Conservation (phyloP, 2,888 invertebrate species). For the Drosophila colorata region DNA sequence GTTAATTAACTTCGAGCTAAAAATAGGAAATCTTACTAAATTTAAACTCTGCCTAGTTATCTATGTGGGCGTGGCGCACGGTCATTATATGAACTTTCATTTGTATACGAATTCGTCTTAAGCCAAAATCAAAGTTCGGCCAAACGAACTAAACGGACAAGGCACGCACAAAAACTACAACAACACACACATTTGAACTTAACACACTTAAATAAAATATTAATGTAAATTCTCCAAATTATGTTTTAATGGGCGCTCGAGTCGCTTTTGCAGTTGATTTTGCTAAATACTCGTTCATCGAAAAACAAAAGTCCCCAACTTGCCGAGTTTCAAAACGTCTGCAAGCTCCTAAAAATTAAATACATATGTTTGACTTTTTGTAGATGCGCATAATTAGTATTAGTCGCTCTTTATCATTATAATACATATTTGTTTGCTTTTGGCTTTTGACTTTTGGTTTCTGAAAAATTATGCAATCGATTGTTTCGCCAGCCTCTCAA, state of each 20-base stretch:
- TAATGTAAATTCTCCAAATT: constrained; percentile 61
- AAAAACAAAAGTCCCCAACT: not conserved
- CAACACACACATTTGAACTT: not conserved
- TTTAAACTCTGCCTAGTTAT: constrained; percentile 2
- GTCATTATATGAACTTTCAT: constrained; percentile 43
- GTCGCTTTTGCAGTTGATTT: constrained; percentile 30
- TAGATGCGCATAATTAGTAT: constrained; percentile 73
- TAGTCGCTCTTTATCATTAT: constrained; percentile 70
- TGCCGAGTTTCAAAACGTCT: constrained; percentile 2
- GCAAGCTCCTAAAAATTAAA: not conserved
- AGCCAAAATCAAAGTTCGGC: constrained; percentile 15
- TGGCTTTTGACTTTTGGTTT: constrained; percentile 24
- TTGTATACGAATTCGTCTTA: constrained; percentile 40
- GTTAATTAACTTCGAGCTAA: not conserved
- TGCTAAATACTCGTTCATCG: constrained; percentile 2
- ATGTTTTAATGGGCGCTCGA: constrained; percentile 62
- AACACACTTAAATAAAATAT: constrained; percentile 16
- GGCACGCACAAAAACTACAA: constrained; percentile 14
- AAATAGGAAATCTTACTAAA: not conserved
- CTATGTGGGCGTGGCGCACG: constrained; percentile 39
- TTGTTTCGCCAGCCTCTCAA: constrained; percentile 14
- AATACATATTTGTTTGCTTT: constrained; percentile 41
- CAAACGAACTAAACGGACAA: constrained; percentile 19
- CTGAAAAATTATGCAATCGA: constrained; percentile 48
- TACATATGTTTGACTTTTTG: constrained; percentile 21